These are phyloP conservation scores for Trachurus trachurus DNA, from an alignment of 2,797 vertebrate genomes.

Conservation along the genomic window DNA sequence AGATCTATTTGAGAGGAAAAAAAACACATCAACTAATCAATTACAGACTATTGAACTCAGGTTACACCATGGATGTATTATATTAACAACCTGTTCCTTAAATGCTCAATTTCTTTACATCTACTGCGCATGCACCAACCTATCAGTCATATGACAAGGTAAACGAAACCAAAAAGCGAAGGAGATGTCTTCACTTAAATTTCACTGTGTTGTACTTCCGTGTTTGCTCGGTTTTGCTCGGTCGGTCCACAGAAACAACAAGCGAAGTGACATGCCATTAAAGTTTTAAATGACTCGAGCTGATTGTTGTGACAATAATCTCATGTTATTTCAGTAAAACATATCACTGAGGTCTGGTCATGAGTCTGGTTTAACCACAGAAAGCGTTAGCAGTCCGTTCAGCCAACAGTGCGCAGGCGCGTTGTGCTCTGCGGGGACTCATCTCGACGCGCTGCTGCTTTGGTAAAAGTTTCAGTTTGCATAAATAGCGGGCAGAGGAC, in stretches of 20 bases:
- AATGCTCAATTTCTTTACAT: not conserved
- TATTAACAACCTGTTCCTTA: accelerated
- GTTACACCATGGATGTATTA: no score
- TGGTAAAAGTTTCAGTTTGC: slow-evolving; percentile 54
- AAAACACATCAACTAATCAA: no score
- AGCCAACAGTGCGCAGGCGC: slow-evolving; percentile 18
- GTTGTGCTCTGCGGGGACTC: accelerated
- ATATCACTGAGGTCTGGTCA: no score
- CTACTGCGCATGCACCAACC: slow-evolving; percentile 37
- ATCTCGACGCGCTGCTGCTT: slow-evolving; percentile 57
- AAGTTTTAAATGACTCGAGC: accelerated
- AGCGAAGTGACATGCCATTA: accelerated
- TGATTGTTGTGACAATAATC: not conserved
- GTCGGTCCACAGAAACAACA: no score
- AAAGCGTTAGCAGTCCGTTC: not conserved
- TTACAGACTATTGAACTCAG: not conserved
- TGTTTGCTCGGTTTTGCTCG: slow-evolving; percentile 5
- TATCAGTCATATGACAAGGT: slow-evolving; percentile 53
- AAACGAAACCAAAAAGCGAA: slow-evolving; percentile 51
- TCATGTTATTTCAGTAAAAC: no score
- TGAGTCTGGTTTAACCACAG: no score
- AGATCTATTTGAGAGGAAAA: not conserved
- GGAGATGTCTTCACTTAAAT: accelerated
- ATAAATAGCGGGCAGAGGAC: not conserved
- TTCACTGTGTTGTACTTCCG: accelerated